These are phyloP conservation scores for Brachyptera risi DNA, from an alignment of 2,888 invertebrate species.

Conservation along the genomic window DNA sequence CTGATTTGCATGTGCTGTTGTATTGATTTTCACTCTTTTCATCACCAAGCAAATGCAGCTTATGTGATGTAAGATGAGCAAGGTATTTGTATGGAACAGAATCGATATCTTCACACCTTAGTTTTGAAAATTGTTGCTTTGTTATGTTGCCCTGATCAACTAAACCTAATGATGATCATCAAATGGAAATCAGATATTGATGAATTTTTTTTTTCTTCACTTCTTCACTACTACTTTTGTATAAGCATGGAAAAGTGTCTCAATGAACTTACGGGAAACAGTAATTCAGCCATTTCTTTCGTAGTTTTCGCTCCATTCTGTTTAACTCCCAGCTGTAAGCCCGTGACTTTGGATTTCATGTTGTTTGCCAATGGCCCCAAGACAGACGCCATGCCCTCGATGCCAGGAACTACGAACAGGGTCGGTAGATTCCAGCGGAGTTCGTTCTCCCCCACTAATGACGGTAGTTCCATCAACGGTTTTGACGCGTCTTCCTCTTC, in stretches of 20 bases:
- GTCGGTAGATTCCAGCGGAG: constrained; percentile 42
- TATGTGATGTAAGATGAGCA: too few relatives aligned
- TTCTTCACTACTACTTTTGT: too few relatives aligned
- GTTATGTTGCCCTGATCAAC: too few relatives aligned
- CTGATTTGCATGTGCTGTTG: too few relatives aligned
- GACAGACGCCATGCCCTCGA: constrained; percentile 53
- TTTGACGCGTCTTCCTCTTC: background rate
- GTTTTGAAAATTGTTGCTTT: too few relatives aligned
- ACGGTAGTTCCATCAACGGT: background rate
- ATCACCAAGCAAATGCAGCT: too few relatives aligned
- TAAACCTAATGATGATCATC: too few relatives aligned
- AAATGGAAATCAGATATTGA: too few relatives aligned
- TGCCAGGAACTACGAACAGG: constrained; percentile 47
- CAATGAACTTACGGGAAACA: constrained; percentile 50
- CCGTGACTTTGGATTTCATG: constrained; percentile 51
- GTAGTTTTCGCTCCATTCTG: background rate
- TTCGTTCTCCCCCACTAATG: constrained; percentile 47
- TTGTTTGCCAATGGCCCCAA: constrained; percentile 52
- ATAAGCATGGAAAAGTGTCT: background rate
- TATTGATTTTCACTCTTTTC: too few relatives aligned
- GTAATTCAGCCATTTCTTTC: constrained; percentile 49
- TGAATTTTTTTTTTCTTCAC: too few relatives aligned
- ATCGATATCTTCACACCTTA: too few relatives aligned
- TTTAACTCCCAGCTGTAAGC: constrained; percentile 51
- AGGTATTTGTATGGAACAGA: too few relatives aligned